Evolutionary conservation across 2,113 vertebrate species (phyloP).

Genomic region (Pachypanchax playfairii): DNA sequence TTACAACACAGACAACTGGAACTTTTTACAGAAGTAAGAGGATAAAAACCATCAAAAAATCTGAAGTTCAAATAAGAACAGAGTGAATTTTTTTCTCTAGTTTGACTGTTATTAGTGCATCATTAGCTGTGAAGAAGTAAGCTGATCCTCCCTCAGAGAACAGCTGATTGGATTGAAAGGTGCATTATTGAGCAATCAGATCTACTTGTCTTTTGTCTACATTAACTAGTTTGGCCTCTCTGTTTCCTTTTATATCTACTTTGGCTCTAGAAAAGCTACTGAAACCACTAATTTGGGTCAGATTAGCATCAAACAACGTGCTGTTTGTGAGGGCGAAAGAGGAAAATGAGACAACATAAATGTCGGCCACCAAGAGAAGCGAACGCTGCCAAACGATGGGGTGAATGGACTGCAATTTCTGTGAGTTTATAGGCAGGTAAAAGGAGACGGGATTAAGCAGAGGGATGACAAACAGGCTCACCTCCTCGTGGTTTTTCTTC

Average conservation of each 20-base stretch:
- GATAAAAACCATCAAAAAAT: too few species aligned
- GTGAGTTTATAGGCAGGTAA: background rate
- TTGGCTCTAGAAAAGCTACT: slow-evolving; percentile 23
- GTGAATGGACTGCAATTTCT: background rate
- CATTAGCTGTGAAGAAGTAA: slow-evolving; percentile 11
- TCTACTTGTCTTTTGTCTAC: slow-evolving; percentile 51
- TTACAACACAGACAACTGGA: background rate
- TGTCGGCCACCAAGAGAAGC: slow-evolving; percentile 15
- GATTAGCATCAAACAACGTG: slow-evolving; percentile 21
- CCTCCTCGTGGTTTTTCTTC: slow-evolving; percentile 91
- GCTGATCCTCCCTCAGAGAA: slow-evolving; percentile 23
- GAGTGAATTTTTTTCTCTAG: background rate
- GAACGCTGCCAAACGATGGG: background rate
- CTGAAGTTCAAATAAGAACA: too few species aligned
- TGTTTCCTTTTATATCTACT: background rate
- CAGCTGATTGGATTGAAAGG: slow-evolving; percentile 42
- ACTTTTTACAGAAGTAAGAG: too few species aligned
- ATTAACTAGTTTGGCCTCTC: slow-evolving; percentile 56
- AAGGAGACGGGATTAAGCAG: background rate
- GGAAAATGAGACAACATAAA: slow-evolving; percentile 43
- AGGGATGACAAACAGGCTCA: slow-evolving; percentile 62
- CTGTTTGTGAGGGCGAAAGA: slow-evolving; percentile 26
- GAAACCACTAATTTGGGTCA: slow-evolving; percentile 57
- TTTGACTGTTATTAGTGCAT: slow-evolving; percentile 7
- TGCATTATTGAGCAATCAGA: slow-evolving; percentile 59